A percentile compares a stretch with the other conserved stretches of the same genome.
These are phyloP conservation scores for Sapajus apella DNA, from an alignment of 2,113 vertebrate species.

Conservation along the genomic window DNA sequence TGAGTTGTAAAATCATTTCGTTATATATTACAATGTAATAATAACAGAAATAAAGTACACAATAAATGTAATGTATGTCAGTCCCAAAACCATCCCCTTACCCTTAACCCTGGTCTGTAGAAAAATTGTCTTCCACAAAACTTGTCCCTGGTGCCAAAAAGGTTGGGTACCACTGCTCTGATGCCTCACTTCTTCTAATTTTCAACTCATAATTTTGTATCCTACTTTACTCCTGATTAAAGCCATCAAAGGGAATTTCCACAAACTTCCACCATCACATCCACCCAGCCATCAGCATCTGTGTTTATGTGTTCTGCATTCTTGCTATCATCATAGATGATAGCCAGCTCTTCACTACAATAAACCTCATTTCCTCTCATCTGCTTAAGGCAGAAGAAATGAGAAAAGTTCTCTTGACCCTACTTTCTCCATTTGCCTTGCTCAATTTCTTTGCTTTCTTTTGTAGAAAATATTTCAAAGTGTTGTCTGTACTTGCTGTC, in stretches of 20 bases:
- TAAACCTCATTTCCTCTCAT: neutral
- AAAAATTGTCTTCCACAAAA: too few relatives aligned
- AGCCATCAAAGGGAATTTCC: neutral
- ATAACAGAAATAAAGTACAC: too few relatives aligned
- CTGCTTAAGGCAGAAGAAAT: neutral
- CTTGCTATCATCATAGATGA: neutral
- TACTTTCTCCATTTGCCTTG: neutral
- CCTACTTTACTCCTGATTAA: neutral
- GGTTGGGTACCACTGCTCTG: too few relatives aligned
- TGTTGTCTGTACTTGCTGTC: neutral
- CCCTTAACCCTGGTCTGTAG: too few relatives aligned
- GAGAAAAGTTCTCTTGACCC: neutral
- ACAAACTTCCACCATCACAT: neutral
- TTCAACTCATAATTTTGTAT: neutral
- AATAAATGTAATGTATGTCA: too few relatives aligned
- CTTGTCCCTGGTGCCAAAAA: too few relatives aligned
- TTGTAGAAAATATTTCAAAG: neutral
- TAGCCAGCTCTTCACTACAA: neutral
- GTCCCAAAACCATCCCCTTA: too few relatives aligned
- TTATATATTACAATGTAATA: too few relatives aligned
- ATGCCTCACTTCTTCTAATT: neutral
- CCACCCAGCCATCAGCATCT: neutral
- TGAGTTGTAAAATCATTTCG: too few relatives aligned
- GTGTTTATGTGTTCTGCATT: neutral
- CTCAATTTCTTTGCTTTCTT: neutral